Conservation (phyloP, 2,888 invertebrate species). For the Drosophila austrosaltans region DNA sequence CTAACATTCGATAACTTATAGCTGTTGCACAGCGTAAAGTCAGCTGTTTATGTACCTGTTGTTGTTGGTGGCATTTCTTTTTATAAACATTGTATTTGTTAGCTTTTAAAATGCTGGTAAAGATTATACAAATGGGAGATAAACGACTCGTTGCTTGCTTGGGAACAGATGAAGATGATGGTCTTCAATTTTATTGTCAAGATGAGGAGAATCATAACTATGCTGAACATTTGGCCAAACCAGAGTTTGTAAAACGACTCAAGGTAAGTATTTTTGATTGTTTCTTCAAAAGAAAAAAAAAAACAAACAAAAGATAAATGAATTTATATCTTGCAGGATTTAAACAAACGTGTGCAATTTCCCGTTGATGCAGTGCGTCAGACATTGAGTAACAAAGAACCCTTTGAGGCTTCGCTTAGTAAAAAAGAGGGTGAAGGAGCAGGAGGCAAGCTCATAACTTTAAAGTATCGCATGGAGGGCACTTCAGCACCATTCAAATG, state of each 20-base stretch:
- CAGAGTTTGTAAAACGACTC: slow-evolving; percentile 45
- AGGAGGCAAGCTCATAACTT: slow-evolving; percentile 36
- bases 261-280: slow-evolving; percentile 24
- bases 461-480: slow-evolving; percentile 73
- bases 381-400: slow-evolving; percentile 46
- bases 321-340: slow-evolving; percentile 48
- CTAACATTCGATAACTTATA: not conserved
- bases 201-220: slow-evolving; percentile 37
- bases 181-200: slow-evolving; percentile 34
- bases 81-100: not conserved
- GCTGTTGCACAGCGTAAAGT: not conserved
- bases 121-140: slow-evolving; percentile 7
- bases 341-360: slow-evolving; percentile 79
- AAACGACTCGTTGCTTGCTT: slow-evolving; percentile 17
- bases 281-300: not conserved
- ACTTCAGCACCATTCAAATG: slow-evolving; percentile 62
- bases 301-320: not conserved
- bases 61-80: not conserved
- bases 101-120: slow-evolving; percentile 39
- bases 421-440: not conserved
- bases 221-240: slow-evolving; percentile 42
- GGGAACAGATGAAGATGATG: not conserved
- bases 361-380: slow-evolving; percentile 56
- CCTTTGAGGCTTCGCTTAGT: slow-evolving; percentile 37
- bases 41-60: not conserved